Evolutionary conservation across 2,888 invertebrate genomes (phyloP), one percentile per base, ranked within the genome.

Genomic region (Torymus tubicola): DNA sequence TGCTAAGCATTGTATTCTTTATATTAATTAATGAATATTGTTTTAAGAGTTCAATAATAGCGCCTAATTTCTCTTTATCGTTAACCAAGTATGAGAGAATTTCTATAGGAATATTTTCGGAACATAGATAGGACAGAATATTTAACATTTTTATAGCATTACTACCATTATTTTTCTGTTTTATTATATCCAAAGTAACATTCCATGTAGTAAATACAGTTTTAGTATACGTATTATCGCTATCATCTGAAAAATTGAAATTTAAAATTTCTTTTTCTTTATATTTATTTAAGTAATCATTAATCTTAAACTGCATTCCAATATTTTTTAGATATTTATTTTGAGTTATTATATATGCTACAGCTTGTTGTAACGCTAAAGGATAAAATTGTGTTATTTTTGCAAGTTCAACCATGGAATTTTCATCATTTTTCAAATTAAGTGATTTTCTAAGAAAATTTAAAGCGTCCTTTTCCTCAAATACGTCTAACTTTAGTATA

Each of bases 341-440:
- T n/a, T 73, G 58, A 3, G 18, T 14, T 13, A 16, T 52, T 31
- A 78, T 78, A 14, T 73, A 61, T n/a, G 67, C 67, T 14, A 78
- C 68, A 5, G 73, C 78, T 73, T 67, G 68, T 60, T 61, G 50
- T 52, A 78, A 73, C 1, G 73, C 72, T 53, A 78, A 78, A 0
- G 72, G 78, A 0, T 68, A 67, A 60, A 24, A 61, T 31, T 78
- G 73, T 42, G 73, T 55, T 61, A 61, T 8, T 2, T 68, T 18
- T 68, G 52, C 42, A 13, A 78, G 42, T 4, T 73, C 24, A 14
- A 13, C 31, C 0, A 73, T 24, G 24, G 73, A 16, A n/a, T 68
- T 18, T n/a, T 52, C 13, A 53, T 72, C 52, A 53, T 60, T 16
- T 60, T 61, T 61, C 42, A 78, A 16, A 12, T 61, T 31, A 3